These are phyloP conservation scores for Pterois miles DNA, from an alignment of 2,797 vertebrate species.

Conservation along the genomic window DNA sequence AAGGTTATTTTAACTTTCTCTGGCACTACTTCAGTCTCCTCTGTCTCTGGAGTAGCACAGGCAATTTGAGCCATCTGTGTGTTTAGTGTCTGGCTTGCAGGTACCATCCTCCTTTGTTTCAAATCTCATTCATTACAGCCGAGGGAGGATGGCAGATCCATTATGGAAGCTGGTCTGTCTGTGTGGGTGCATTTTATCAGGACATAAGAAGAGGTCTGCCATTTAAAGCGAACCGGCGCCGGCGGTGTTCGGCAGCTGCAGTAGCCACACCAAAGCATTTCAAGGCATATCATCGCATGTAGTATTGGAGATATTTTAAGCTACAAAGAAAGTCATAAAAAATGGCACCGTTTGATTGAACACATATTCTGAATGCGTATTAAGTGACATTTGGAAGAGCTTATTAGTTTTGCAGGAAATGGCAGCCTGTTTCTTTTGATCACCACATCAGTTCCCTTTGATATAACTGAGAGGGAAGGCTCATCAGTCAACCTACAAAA, in stretches of 20 bases:
- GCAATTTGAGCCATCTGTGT: slow-evolving; percentile 81
- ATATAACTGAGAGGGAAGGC: neutral
- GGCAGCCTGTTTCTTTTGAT: slow-evolving; percentile 22
- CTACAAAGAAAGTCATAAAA: slow-evolving; percentile 25
- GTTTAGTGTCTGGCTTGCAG: slow-evolving; percentile 81
- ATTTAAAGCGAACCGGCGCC: slow-evolving; percentile 62
- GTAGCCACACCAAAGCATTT: slow-evolving; percentile 34
- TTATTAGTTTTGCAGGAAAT: slow-evolving; percentile 24
- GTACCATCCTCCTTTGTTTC: slow-evolving; percentile 83
- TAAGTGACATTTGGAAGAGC: slow-evolving; percentile 20
- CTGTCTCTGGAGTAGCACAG: slow-evolving; percentile 74
- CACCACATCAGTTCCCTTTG: slow-evolving; percentile 25
- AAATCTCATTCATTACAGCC: slow-evolving; percentile 84
- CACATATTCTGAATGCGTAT: slow-evolving; percentile 16
- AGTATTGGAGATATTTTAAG: slow-evolving; percentile 39
- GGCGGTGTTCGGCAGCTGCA: slow-evolving; percentile 22
- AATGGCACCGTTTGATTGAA: slow-evolving; percentile 23
- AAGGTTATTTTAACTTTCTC: slow-evolving; percentile 81
- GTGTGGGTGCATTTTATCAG: slow-evolving; percentile 79
- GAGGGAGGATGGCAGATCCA: slow-evolving; percentile 80
- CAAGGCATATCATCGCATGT: slow-evolving; percentile 30
- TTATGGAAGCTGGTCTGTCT: slow-evolving; percentile 77
- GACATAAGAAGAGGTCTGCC: slow-evolving; percentile 73
- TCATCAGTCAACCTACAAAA: neutral
- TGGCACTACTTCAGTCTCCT: slow-evolving; percentile 76